Evolutionary conservation across 2,113 vertebrate species (phyloP), one percentile per base, ranked within the genome.

Genomic region (Oncorhynchus masou): DNA sequence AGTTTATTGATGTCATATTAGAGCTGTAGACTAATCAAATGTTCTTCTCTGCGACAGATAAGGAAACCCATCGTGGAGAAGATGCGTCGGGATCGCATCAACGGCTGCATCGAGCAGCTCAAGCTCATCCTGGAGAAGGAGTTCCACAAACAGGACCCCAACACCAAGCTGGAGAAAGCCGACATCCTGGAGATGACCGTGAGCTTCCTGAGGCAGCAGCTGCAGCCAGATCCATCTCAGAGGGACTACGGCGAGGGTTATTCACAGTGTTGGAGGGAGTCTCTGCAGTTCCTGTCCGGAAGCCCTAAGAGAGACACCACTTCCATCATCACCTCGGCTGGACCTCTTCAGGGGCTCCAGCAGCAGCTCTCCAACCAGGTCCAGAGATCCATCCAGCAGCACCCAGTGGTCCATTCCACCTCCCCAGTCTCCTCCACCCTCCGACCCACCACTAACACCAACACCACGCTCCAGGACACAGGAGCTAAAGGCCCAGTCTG

Each of bases 1-100:
- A 9, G 39, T 11, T 45, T 45, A 45, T 45, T 45, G 2, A 2
- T 45, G 39, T 45, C 39, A 45, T 45, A 22, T 6, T 71, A 65
- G 2, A 76, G 64, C 39, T 0, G 1, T 67, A 5, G 79, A 39
- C 76, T 88, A 11, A 34, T 45, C 39, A 34, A 2, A 12, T 4
- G 65, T 45, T 27, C 1, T 54, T 71, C 49, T 78, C 70, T 69
- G 68, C 78, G 68, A 0, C 88, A 97, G 96, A 75, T 96, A 79
- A 94, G 95, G 81, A 97, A 96, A 81, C 95, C 95, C 0, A 72
- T 94, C 29, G 95, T 96, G 82, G 96, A 97, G 86, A 97, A 97
- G 75, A 95, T 95, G 95, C 95, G 95, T 51, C 83, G 95, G 59
- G 94, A 95, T 75, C 94, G 94, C 67, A 94, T 95, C 77, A 95